A percentile compares a stretch with the other conserved stretches of the same genome.
These are phyloP conservation scores for Aldrovandia affinis DNA, from an alignment of 2,797 vertebrate species.

Conservation along the genomic window DNA sequence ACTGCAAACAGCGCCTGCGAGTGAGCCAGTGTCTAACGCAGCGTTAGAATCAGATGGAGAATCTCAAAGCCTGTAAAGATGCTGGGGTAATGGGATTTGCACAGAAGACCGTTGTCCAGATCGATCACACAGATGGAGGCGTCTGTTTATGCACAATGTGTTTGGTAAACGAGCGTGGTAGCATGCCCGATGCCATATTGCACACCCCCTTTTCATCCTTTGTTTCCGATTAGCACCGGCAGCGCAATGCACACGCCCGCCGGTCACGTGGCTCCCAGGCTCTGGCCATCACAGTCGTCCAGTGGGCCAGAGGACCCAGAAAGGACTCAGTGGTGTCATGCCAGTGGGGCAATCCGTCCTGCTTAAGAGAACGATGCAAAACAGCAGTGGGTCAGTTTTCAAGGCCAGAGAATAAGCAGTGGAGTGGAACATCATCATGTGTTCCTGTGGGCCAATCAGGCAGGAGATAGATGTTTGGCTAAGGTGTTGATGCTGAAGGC, in stretches of 20 bases:
- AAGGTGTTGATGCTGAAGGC: not conserved
- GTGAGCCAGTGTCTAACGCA: no score
- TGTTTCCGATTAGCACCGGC: not conserved
- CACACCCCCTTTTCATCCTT: not conserved
- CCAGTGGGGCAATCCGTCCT: slow-evolving; percentile 49
- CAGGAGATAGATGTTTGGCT: not conserved
- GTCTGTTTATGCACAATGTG: not conserved
- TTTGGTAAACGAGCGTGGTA: not conserved
- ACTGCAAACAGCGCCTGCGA: no score
- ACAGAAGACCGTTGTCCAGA: not conserved
- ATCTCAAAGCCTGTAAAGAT: no score
- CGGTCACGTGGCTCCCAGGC: slow-evolving; percentile 26
- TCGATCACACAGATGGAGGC: not conserved
- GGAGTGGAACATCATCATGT: not conserved
- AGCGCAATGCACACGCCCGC: not conserved
- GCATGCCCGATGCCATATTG: not conserved
- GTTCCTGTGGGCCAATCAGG: not conserved
- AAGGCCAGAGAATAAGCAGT: slow-evolving; percentile 48
- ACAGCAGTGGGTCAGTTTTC: slow-evolving; percentile 50
- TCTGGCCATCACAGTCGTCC: slow-evolving; percentile 23
- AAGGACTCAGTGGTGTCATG: slow-evolving; percentile 37
- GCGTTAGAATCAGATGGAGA: no score
- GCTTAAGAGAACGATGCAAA: slow-evolving; percentile 56
- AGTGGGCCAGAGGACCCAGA: slow-evolving; percentile 28
- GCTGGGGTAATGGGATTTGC: no score